Evolutionary conservation across 2,888 invertebrate species (phyloP).

Genomic region (Dysmachus trigonus): DNA sequence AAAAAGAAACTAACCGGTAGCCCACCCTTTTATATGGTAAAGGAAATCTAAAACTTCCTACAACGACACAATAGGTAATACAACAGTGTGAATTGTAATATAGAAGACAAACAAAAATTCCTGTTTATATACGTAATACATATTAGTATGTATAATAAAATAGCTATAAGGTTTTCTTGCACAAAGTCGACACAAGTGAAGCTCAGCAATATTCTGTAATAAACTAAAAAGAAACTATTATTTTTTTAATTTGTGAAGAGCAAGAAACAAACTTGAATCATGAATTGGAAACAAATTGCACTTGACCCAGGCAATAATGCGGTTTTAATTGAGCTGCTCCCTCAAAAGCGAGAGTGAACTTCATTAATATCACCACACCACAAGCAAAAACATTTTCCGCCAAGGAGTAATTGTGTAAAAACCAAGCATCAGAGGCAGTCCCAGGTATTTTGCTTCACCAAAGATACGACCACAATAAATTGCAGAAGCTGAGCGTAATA

Average conservation of each 20-base stretch:
- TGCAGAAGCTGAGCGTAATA: background rate
- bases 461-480: background rate
- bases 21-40: too few relatives aligned
- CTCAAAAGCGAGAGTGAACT: background rate
- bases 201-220: background rate
- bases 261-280: background rate
- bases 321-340: background rate
- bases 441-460: background rate
- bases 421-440: background rate
- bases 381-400: background rate
- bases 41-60: too few relatives aligned
- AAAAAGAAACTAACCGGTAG: too few relatives aligned
- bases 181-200: background rate
- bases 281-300: background rate
- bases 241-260: background rate
- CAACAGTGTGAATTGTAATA: too few relatives aligned
- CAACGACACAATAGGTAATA: too few relatives aligned
- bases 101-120: too few relatives aligned
- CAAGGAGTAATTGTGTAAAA: background rate
- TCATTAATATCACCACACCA: background rate
- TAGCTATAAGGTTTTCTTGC: background rate
- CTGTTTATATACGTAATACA: too few relatives aligned
- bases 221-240: background rate
- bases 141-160: too few relatives aligned
- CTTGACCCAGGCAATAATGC: background rate